Evolutionary conservation across 2,888 invertebrate species (phyloP).

Genomic region (Penaeus monodon): DNA sequence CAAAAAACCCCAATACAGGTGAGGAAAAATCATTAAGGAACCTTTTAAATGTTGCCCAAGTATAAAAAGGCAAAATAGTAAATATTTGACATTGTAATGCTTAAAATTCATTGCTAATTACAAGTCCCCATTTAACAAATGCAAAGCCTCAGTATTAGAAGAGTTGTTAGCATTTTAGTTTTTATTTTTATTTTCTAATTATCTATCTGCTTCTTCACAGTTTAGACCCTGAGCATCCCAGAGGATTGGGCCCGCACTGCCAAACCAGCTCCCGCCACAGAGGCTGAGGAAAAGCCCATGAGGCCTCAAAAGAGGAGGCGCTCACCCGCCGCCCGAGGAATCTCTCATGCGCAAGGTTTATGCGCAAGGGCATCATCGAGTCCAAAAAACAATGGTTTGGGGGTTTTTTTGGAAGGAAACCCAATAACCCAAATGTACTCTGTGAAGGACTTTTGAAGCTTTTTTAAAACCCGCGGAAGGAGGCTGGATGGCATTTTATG

Average conservation of each 20-base stretch:
- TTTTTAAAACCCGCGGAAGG: constrained; percentile 89
- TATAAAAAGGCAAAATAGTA: too few species aligned
- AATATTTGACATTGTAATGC: too few species aligned
- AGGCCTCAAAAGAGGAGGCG: constrained; percentile 67
- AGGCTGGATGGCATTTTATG: constrained; percentile 91
- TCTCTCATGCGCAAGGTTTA: constrained; percentile 91
- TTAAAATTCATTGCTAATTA: too few species aligned
- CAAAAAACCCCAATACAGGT: too few species aligned
- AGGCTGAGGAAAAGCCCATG: neutral
- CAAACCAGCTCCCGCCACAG: neutral
- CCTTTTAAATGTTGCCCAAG: too few species aligned
- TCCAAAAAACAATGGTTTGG: constrained; percentile 88
- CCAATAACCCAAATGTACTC: constrained; percentile 94
- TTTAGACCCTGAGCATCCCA: neutral
- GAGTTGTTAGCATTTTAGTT: too few species aligned
- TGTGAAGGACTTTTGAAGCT: constrained; percentile 89
- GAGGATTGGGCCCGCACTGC: neutral
- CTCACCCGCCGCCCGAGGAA: constrained; percentile 80
- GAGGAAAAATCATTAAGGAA: too few species aligned
- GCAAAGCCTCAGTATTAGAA: too few species aligned
- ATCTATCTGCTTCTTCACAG: neutral
- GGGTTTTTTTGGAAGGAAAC: constrained; percentile 91
- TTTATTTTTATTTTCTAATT: too few species aligned
- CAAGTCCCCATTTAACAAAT: too few species aligned
- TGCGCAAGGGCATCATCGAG: constrained; percentile 88